Percentiles rank a stretch among this genome's conserved stretches.
phyloP scores from a whole-genome alignment of 2,113 vertebrate species.

The Verasper variegatus region DNA sequence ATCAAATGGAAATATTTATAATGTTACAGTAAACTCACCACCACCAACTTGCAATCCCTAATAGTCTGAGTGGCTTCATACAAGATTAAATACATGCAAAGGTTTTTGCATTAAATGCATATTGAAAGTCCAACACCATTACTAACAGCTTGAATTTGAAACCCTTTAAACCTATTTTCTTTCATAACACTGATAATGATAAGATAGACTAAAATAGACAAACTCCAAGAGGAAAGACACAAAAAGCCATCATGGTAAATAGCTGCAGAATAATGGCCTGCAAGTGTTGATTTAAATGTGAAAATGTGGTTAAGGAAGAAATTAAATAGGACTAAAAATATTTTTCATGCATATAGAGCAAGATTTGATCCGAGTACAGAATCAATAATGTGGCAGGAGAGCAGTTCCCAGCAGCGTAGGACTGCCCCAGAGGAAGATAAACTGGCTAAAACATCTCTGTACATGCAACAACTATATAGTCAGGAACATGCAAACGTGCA shows the following conservation, averaged over 20 bases:
- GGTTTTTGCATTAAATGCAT: conserved; percentile 19
- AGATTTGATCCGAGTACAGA: not conserved
- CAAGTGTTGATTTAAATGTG: conserved; percentile 20
- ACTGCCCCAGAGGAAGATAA: not conserved
- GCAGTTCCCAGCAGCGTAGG: conserved; percentile 7
- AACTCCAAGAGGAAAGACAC: conserved; percentile 9
- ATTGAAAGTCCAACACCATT: conserved; percentile 5
- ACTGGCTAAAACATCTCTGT: not conserved
- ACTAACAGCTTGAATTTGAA: conserved; percentile 9
- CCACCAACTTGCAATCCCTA: conserved; percentile 42
- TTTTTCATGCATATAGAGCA: conserved; percentile 17
- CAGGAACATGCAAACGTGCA: conserved; percentile 47
- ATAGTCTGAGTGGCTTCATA: conserved; percentile 39
- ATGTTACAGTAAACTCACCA: conserved; percentile 45
- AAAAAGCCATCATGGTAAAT: conserved; percentile 21
- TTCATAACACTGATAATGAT: not conserved
- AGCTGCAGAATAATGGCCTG: conserved; percentile 8
- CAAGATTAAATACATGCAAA: conserved; percentile 53
- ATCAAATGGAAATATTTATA: conserved; percentile 4
- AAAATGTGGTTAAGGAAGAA: conserved; percentile 20
- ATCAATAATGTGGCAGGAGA: conserved; percentile 4
- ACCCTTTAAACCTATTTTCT: not conserved
- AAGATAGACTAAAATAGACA: not conserved
- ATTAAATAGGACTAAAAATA: not conserved
- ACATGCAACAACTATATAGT: conserved; percentile 15